Base-by-base conservation (phyloP, 2,113 vertebrate species). In the Sarotherodon lohbergeri region DNA sequence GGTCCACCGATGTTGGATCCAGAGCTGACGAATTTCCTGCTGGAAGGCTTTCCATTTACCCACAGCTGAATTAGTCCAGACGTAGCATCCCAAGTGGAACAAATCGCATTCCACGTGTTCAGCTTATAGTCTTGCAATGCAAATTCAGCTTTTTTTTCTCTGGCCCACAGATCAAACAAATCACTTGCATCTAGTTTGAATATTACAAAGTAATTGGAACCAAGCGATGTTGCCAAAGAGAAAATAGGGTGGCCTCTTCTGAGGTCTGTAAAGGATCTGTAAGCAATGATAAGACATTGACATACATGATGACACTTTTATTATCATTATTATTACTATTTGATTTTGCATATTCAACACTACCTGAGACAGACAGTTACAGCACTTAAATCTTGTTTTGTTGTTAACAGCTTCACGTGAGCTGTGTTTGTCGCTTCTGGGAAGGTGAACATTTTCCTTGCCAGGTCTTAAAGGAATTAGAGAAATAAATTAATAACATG, bases 41-140 rank as follows among this genome's bases (percentile, higher is more conserved):
- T 48, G 5, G 84, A 91, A 7, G 88, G 81, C 14, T 79, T 76
- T 71, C 92, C 90, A 80, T 94, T 52, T 5, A 93, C 1, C 94
- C 94, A 95, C 63, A 95, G 5, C 48, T 94, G 93, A 2, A 0
- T 48, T 34, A 95, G 5, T 8, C 93, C 93, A 41, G 89, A 85
- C 0, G 1, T 1, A 9, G 82, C 56, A 16, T 93, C 61, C 94
- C 94, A 95, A 34, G 90, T 93, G 3, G 81, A 9, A 83, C 93
- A 95, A n/a, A 93, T 4, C 1, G 90, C 79, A n/a, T 93, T 88
- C 93, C 94, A 94, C 1, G 6, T 83, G 66, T 94, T 93, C 4
- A 55, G 5, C 27, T 89, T 83, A 32, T 82, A 86, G 9, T 86
- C 56, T 34, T 50, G 79, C 2, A 7, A 66, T 6, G 1, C 3